phyloP scores from a whole-genome alignment of 2,888 invertebrate species.

The Sphecodes monilicornis region DNA sequence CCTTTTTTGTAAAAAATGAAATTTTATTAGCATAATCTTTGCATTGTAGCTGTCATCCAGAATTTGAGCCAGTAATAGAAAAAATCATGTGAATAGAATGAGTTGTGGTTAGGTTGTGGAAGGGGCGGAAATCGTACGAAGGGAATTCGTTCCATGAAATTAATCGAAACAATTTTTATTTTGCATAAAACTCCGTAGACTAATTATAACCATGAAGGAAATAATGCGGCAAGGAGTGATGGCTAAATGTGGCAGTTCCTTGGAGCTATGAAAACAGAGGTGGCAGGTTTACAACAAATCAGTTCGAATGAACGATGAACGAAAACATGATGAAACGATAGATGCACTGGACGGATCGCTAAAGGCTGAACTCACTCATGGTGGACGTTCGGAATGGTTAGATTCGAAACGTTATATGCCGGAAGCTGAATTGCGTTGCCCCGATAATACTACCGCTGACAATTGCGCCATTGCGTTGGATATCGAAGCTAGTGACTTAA shows the following conservation, averaged over 20 bases:
- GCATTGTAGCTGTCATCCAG: no score
- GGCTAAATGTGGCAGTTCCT: background rate
- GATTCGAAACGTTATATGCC: conserved; percentile 70
- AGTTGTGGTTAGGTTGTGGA: no score
- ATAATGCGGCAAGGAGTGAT: background rate
- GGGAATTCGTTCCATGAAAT: no score
- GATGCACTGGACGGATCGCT: conserved; percentile 20
- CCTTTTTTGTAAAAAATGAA: no score
- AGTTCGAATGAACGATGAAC: no score
- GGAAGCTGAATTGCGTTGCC: conserved; percentile 68
- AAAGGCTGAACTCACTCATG: conserved; percentile 57
- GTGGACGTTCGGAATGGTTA: conserved; percentile 67
- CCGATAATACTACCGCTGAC: conserved; percentile 79
- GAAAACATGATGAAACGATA: background rate
- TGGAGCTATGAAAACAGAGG: background rate
- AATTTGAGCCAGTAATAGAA: no score
- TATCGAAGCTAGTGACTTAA: conserved; percentile 72
- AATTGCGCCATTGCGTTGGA: conserved; percentile 77
- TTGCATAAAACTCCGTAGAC: background rate
- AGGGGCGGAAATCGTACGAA: no score
- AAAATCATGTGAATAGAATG: no score
- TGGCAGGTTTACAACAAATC: background rate
- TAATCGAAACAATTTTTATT: background rate
- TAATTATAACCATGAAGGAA: background rate
- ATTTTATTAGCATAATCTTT: no score